These are phyloP conservation scores for Holotrichia oblita DNA, from an alignment of 1,140 invertebrate species.

Conservation along the genomic window DNA sequence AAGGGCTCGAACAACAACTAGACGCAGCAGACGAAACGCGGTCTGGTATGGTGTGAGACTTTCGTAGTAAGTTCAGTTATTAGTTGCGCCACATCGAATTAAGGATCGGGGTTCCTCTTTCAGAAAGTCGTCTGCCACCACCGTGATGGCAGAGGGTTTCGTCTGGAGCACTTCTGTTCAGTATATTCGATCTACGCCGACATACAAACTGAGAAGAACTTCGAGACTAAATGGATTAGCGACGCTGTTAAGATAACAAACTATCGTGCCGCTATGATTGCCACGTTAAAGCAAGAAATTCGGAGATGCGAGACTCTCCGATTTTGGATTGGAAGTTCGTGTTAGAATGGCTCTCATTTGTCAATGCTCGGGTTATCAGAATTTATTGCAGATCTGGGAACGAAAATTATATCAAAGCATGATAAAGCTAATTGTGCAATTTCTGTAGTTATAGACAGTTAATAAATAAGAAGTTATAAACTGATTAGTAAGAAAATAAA, in stretches of 20 bases:
- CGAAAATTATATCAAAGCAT: background rate
- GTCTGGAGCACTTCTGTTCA: background rate
- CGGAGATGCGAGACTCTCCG: background rate
- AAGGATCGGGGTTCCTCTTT: background rate
- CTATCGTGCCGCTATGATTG: conserved; percentile 20
- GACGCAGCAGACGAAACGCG: background rate
- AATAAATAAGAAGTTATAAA: too few species aligned
- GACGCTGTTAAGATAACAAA: conserved; percentile 33
- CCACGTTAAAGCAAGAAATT: conserved; percentile 1
- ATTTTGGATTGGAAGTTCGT: background rate
- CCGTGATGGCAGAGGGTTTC: background rate
- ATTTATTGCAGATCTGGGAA: background rate
- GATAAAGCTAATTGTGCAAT: too few species aligned
- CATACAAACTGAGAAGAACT: background rate
- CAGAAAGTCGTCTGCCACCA: background rate
- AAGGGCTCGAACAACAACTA: background rate
- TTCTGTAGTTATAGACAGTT: too few species aligned
- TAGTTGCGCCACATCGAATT: conserved; percentile 34
- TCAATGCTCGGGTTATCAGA: background rate
- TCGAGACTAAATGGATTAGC: conserved; percentile 16
- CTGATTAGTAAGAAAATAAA: too few species aligned
- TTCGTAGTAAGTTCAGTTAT: conserved; percentile 11
- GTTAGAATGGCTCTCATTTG: background rate
- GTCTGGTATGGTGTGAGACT: background rate
- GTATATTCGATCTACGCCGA: background rate